A percentile compares a stretch with the other conserved stretches of the same genome.
Conservation (phyloP, 2,888 invertebrate species). For the Dasysyrphus tricinctus region DNA sequence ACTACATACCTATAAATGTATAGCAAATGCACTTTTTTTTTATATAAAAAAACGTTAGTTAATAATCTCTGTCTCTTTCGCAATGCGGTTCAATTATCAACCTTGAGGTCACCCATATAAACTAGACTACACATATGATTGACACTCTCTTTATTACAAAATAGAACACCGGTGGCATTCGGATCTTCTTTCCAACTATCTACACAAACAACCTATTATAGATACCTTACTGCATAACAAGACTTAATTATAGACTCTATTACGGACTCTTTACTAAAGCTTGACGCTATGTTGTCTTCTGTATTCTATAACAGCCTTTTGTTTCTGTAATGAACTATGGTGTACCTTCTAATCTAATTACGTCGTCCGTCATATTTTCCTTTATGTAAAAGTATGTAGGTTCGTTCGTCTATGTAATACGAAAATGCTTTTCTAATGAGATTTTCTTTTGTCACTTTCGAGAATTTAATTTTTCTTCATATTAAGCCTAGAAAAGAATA, state of each 20-base stretch:
- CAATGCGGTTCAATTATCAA: conserved; percentile 37
- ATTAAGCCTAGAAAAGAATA: neutral
- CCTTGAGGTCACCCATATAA: conserved; percentile 52
- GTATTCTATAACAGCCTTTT: conserved; percentile 43
- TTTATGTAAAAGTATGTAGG: neutral
- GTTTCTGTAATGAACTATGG: conserved; percentile 63
- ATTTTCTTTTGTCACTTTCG: conserved; percentile 64
- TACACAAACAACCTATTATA: neutral
- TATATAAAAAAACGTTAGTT: neutral
- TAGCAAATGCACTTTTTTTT: no score
- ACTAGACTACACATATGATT: conserved; percentile 51
- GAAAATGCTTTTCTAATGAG: conserved; percentile 58
- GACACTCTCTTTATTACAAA: conserved; percentile 24
- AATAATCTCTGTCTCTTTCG: conserved; percentile 19
- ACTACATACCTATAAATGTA: no score
- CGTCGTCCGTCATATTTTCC: conserved; percentile 34
- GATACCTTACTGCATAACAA: conserved; percentile 35
- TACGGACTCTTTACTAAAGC: conserved; percentile 36
- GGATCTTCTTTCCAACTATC: neutral
- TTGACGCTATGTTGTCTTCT: conserved; percentile 32
- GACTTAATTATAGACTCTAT: conserved; percentile 49
- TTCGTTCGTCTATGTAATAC: neutral
- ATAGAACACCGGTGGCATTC: conserved; percentile 12
- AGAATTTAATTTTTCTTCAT: conserved; percentile 12
- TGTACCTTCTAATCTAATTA: conserved; percentile 64